Percentiles rank a stretch among this genome's conserved stretches.
Conservation (phyloP, 2,888 invertebrate genomes). For the Enchytraeus crypticus region DNA sequence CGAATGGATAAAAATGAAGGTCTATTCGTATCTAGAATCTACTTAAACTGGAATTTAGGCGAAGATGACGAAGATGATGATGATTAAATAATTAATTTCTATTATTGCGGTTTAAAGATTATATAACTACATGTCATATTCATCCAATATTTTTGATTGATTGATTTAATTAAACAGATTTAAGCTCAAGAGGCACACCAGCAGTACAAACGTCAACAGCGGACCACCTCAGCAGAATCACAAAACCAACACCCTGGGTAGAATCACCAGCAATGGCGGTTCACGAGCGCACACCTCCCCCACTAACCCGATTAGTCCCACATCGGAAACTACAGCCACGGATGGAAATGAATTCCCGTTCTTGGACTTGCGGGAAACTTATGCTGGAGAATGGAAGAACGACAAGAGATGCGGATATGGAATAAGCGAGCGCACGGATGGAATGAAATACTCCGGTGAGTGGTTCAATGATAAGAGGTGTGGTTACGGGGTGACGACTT, state of each 20-base stretch:
- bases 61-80: too few species aligned
- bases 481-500: slow-evolving; percentile 96
- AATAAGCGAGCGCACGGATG: slow-evolving; percentile 93
- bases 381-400: slow-evolving; percentile 99
- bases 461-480: slow-evolving; percentile 99
- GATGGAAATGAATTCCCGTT: slow-evolving; percentile 79
- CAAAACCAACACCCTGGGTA: slow-evolving; percentile 50
- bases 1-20: too few species aligned
- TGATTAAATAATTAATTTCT: too few species aligned
- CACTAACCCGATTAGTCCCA: slow-evolving; percentile 63
- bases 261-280: slow-evolving; percentile 63
- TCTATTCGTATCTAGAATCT: too few species aligned
- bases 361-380: slow-evolving; percentile 89
- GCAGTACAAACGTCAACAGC: slow-evolving; percentile 16
- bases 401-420: slow-evolving; percentile 97
- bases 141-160: too few species aligned
- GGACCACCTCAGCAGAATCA: slow-evolving; percentile 14
- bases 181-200: not conserved
- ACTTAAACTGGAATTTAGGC: too few species aligned
- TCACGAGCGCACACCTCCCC: slow-evolving; percentile 74
- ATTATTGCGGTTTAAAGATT: too few species aligned
- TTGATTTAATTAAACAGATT: not conserved
- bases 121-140: too few species aligned
- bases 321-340: slow-evolving; percentile 51
- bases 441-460: slow-evolving; percentile 94